Evolutionary conservation across 2,113 vertebrate species (phyloP), one percentile per base, ranked within the genome.

Genomic region (Azemiops feae): DNA sequence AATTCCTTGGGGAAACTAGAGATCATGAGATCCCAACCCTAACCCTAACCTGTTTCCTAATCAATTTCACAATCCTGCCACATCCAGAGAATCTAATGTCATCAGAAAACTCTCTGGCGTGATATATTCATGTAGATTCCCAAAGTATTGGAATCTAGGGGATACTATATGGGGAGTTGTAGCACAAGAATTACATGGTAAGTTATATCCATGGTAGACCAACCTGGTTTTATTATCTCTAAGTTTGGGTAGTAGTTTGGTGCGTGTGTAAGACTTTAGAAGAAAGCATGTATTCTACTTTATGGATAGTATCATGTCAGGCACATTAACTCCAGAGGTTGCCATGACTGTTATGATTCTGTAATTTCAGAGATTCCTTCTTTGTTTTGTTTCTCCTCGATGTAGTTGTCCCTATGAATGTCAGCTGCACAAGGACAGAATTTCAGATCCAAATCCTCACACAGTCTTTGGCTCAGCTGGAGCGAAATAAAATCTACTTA

Each of bases 381-480:
- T 88, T 53, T 3, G 23, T 64, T 95, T 93, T 89, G 20, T 88
- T 39, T 87, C 47, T 93, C 30, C 88, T 3, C 93, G 89, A 91
- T 34, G 88, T 94, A 99, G 99, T 99, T 88, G 98, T 99, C 7
- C 99, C 99, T 85, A 97, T 99, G 94, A 99, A 99, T 0, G 95
- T 99, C 94, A 99, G 98, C 98, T 99, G 99, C 96, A 99, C 99
- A 55, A 98, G 99, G 94, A 99, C 98, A 0, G 99, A 99, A 90
- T 99, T 99, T 97, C 98, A 99, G 97, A 99, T 99, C 94, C 97
- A 99, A 97, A 99, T 99, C 94, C 97, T 98, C 0, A 91, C 97
- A 64, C 97, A 98, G 95, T 98, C 98, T 1, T 95, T 99, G 95
- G 98, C 98, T 16, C 98, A 98, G 25, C 96, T 99, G 97, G 98